Conservation (phyloP, 1,140 invertebrate species). For the Drosophila tani region DNA sequence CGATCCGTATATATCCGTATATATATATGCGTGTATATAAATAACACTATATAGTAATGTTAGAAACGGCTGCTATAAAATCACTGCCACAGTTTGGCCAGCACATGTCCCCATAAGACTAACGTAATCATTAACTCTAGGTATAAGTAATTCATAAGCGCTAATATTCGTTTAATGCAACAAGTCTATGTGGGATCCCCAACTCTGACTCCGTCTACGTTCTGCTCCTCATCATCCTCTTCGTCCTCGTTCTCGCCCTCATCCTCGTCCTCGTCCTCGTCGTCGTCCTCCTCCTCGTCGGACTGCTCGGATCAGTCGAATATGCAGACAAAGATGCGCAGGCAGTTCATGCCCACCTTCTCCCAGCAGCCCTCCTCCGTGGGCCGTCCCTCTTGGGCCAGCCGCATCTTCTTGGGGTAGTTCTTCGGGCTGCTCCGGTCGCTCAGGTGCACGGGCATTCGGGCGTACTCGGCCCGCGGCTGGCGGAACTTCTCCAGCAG, state of each 20-base stretch:
- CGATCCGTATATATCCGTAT: slow-evolving; percentile 46
- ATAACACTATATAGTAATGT: slow-evolving; percentile 62
- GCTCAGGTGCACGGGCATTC: slow-evolving; percentile 83
- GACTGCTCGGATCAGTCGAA: slow-evolving; percentile 75
- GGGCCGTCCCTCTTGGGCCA: slow-evolving; percentile 60
- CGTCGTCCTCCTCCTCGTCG: slow-evolving; percentile 19
- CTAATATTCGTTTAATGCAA: slow-evolving; percentile 81
- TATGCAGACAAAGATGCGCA: slow-evolving; percentile 82
- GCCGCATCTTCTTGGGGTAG: slow-evolving; percentile 83
- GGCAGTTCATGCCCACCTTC: slow-evolving; percentile 76
- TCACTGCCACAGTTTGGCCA: slow-evolving; percentile 70
- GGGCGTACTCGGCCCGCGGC: slow-evolving; percentile 76
- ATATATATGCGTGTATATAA: slow-evolving; percentile 44
- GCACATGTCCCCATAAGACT: slow-evolving; percentile 61
- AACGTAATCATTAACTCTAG: slow-evolving; percentile 68
- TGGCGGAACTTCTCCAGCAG: slow-evolving; percentile 81
- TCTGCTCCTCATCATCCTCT: background rate
- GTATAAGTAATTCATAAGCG: slow-evolving; percentile 79
- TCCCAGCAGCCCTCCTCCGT: slow-evolving; percentile 80
- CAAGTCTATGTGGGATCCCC: slow-evolving; percentile 72
- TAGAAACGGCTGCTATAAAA: slow-evolving; percentile 80
- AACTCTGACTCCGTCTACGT: slow-evolving; percentile 15
- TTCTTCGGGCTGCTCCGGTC: slow-evolving; percentile 82
- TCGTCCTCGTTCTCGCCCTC: slow-evolving; percentile 5
- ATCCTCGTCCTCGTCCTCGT: slow-evolving; percentile 7